Evolutionary conservation across 2,113 vertebrate genomes (phyloP).

Genomic region (Melanocharis versteri): DNA sequence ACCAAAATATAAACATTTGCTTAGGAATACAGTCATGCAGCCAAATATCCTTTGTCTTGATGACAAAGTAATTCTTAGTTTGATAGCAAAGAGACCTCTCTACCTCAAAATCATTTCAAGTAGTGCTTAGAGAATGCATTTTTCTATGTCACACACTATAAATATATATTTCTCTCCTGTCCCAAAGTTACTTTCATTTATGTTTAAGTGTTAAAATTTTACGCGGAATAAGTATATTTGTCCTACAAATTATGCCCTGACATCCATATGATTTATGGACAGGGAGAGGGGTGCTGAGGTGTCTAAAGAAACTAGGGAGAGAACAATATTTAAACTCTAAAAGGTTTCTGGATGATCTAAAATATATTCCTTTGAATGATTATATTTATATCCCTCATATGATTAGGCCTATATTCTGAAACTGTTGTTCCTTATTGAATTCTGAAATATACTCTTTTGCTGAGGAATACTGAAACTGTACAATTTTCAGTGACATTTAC

Average conservation of each 20-base stretch:
- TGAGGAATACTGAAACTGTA: background rate
- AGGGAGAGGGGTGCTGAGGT: background rate
- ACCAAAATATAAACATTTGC: background rate
- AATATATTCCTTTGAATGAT: background rate
- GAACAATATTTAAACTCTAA: background rate
- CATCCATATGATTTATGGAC: background rate
- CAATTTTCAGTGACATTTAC: background rate
- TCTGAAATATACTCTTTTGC: background rate
- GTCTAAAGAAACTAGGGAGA: background rate
- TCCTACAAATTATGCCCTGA: background rate
- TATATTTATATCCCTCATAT: background rate
- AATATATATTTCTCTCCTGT: background rate
- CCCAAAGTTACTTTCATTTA: background rate
- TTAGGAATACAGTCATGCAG: background rate
- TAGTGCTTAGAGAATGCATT: background rate
- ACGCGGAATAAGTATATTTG: background rate
- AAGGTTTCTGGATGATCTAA: background rate
- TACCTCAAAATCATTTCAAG: background rate
- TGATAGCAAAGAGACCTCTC: background rate
- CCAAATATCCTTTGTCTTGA: background rate
- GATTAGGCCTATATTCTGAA: background rate
- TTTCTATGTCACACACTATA: background rate
- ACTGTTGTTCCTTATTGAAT: background rate
- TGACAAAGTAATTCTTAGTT: background rate
- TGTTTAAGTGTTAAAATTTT: background rate